These are phyloP conservation scores for Eledona agricola DNA, from an alignment of 2,888 invertebrate genomes.

Conservation along the genomic window DNA sequence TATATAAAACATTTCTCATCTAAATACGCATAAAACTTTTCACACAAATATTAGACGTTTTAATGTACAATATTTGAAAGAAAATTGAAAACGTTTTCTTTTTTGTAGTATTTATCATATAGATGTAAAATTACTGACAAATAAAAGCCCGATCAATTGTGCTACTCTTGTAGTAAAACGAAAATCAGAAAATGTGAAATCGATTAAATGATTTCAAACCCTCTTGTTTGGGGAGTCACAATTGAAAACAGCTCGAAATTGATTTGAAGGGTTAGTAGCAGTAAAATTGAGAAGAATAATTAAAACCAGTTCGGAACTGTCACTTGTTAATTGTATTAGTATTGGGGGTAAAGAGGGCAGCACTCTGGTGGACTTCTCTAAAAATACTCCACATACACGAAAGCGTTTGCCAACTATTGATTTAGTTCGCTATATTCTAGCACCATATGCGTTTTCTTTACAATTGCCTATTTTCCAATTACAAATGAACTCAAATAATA, in stretches of 20 bases:
- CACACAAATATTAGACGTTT: neutral
- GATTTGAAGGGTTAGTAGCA: constrained; percentile 9
- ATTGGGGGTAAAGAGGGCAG: constrained; percentile 22
- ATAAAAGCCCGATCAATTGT: no score
- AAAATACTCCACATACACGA: constrained; percentile 32
- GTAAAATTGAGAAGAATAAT: constrained; percentile 23
- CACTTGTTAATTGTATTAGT: constrained; percentile 32
- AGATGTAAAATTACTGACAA: no score
- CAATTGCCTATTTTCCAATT: no score
- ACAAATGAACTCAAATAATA: no score
- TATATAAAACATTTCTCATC: constrained; percentile 4
- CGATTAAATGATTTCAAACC: neutral
- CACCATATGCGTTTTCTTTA: constrained; percentile 22
- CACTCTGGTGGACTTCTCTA: constrained; percentile 25
- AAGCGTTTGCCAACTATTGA: constrained; percentile 33
- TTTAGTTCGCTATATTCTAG: constrained; percentile 16
- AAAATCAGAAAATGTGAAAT: no score
- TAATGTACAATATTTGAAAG: no score
- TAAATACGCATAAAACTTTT: constrained; percentile 15
- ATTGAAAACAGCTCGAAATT: constrained; percentile 6
- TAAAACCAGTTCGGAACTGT: constrained; percentile 28
- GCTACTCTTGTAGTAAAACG: no score
- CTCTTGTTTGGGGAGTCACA: neutral
- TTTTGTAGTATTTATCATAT: no score
- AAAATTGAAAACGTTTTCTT: no score